A percentile compares a stretch with the other conserved stretches of the same genome.
phyloP scores from a whole-genome alignment of 1,140 invertebrate species.

The Bilobella aurantiaca region DNA sequence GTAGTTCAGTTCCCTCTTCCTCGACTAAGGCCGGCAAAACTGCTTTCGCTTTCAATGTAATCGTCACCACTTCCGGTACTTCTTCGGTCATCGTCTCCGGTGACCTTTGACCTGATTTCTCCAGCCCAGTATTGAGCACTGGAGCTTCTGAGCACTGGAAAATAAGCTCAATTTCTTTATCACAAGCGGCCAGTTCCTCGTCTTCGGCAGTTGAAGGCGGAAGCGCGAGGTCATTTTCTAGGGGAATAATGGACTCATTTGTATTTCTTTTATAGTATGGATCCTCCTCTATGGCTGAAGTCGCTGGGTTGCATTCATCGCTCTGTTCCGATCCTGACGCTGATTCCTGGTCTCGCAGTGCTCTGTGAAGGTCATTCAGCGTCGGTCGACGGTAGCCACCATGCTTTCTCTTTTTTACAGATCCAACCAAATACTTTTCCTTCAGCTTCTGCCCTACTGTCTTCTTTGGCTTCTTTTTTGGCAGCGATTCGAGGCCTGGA shows the following conservation, averaged over 20 bases:
- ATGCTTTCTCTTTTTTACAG: conserved; percentile 29
- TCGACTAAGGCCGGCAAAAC: background rate
- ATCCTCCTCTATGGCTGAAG: background rate
- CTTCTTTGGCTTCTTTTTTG: conserved; percentile 26
- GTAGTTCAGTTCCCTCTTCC: background rate
- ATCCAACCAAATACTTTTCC: conserved; percentile 34
- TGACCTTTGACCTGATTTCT: background rate
- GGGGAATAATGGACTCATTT: background rate
- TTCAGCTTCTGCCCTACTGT: conserved; percentile 33
- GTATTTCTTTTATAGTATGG: background rate
- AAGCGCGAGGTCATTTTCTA: background rate
- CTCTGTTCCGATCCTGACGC: conserved; percentile 34
- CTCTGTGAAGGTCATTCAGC: conserved; percentile 24
- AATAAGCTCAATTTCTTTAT: background rate
- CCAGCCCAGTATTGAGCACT: background rate
- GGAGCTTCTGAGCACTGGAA: background rate
- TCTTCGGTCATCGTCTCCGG: background rate
- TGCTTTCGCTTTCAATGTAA: background rate
- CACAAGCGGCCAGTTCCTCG: background rate
- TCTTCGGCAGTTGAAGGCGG: too few relatives aligned
- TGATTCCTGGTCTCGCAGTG: conserved; percentile 23
- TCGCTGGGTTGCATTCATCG: background rate
- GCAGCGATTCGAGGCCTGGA: conserved; percentile 36
- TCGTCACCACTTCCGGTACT: background rate
- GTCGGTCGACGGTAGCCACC: conserved; percentile 26